phyloP scores from a whole-genome alignment of 2,888 invertebrate genomes.

The Teinopalpus imperialis region DNA sequence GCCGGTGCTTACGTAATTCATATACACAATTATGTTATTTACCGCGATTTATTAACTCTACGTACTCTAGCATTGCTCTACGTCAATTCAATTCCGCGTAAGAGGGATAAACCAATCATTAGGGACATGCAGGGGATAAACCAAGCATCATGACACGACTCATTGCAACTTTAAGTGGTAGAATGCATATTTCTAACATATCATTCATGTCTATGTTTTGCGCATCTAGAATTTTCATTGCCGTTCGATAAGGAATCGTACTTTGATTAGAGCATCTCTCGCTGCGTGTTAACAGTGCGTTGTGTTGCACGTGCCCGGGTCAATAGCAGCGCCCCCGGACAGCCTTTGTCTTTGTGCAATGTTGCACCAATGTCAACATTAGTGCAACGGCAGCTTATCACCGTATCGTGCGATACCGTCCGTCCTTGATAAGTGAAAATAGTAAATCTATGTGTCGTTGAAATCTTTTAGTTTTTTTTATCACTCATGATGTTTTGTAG shows the following conservation, averaged over 20 bases:
- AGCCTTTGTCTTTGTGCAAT: slow-evolving; percentile 41
- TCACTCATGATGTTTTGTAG: too few species aligned
- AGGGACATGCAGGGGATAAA: neutral
- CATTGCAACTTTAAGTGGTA: neutral
- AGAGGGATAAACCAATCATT: slow-evolving; percentile 3
- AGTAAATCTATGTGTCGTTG: slow-evolving; percentile 33
- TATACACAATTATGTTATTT: slow-evolving; percentile 25
- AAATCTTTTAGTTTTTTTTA: slow-evolving; percentile 40
- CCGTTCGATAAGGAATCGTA: slow-evolving; percentile 12
- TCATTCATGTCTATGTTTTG: neutral
- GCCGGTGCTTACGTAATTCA: slow-evolving; percentile 21
- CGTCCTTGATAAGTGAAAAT: slow-evolving; percentile 13
- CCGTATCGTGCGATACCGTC: slow-evolving; percentile 27
- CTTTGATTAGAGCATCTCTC: slow-evolving; percentile 6
- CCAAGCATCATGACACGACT: neutral
- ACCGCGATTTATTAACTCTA: slow-evolving; percentile 13
- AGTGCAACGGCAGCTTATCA: slow-evolving; percentile 31
- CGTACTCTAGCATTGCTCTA: too few species aligned
- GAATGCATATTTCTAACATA: neutral
- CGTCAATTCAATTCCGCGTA: too few species aligned
- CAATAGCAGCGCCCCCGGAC: slow-evolving; percentile 29
- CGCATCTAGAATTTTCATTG: slow-evolving; percentile 9
- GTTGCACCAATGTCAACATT: slow-evolving; percentile 35
- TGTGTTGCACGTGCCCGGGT: slow-evolving; percentile 45
- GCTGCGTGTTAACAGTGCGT: slow-evolving; percentile 34